Evolutionary conservation across 1,140 invertebrate species (phyloP).

Genomic region (Anastrepha ludens): DNA sequence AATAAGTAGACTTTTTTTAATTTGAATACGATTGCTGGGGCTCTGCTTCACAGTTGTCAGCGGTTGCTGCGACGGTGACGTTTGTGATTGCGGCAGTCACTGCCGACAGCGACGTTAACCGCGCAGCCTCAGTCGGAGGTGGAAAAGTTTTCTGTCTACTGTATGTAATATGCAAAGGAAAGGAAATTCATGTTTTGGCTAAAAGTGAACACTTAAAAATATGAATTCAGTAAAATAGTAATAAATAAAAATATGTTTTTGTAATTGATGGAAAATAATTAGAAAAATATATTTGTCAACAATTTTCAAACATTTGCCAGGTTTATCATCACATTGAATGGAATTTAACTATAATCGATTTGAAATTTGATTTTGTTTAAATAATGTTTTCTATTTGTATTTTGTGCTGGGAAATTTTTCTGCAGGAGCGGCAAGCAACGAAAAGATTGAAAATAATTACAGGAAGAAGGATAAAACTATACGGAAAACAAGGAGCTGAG

Average conservation of each 20-base stretch:
- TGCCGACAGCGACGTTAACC: neutral
- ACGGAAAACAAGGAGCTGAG: neutral
- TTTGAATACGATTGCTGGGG: neutral
- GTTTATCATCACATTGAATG: too few relatives aligned
- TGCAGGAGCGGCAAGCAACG: slow-evolving; percentile 44
- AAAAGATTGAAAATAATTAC: slow-evolving; percentile 11
- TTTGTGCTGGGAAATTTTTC: neutral
- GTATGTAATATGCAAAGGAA: neutral
- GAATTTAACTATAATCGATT: too few relatives aligned
- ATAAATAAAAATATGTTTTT: neutral
- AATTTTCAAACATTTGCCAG: neutral
- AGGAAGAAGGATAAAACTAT: slow-evolving; percentile 10
- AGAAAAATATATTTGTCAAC: neutral
- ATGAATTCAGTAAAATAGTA: neutral
- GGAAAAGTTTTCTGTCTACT: slow-evolving; percentile 44
- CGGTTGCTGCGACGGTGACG: slow-evolving; percentile 19
- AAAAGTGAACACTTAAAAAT: slow-evolving; percentile 9
- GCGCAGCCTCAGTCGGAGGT: neutral
- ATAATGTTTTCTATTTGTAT: too few relatives aligned
- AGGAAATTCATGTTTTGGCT: slow-evolving; percentile 29
- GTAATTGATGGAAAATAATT: neutral
- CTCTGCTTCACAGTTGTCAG: slow-evolving; percentile 1
- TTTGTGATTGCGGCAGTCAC: neutral
- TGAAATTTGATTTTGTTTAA: too few relatives aligned
- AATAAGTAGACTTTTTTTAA: neutral